Base-by-base conservation (phyloP, 2,888 invertebrate genomes). In the Palloptera scutellata region DNA sequence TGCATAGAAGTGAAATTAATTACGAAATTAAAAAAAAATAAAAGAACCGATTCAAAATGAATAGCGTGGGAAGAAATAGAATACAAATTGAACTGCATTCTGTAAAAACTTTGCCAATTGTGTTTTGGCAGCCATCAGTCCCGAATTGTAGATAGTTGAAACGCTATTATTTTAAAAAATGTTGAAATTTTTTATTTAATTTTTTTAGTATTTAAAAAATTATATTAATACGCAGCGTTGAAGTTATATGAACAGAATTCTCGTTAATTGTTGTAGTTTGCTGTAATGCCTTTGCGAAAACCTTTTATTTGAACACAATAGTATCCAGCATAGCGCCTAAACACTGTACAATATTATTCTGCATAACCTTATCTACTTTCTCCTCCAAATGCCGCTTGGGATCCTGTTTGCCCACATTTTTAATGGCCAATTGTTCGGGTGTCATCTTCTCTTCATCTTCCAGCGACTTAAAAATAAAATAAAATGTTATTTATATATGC, bases 401-500 rank as follows among this genome's bases (percentile, higher is more conserved):
- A 85, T 99, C 99, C 86, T 97, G 94, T 86, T 95, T 99, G 64
- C 99, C 99, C 70, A 99, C 98, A 87, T 99, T 99, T 86, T 99
- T 99, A 80, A 99, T 98, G 19, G 98, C 99, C 86, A 99, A 87
- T 84, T 99, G 98, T 86, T 98, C 98, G 1, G 97, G 96, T 4
- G 98, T 98, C 98, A 99, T 98, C 85, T 97, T 98, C 81, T 99
- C 98, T 84, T 99, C 99, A 78, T 99, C 99, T 86, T 99, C 98
- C 70, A 99, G 87, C 9, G 98, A 95, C 84, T 84, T 51, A 10
- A 79, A 76, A 54, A 45, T 40, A 51, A 59, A 62, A 48, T 40
- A 52, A 15, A 64, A 59, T 43, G 10, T 43, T 17, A 57, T 43
- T 66, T 61, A 55, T 52, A 15, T 62, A 67, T 42, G 20, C 1